Conservation (phyloP, 1,140 invertebrate species). For the Periplaneta americana region DNA sequence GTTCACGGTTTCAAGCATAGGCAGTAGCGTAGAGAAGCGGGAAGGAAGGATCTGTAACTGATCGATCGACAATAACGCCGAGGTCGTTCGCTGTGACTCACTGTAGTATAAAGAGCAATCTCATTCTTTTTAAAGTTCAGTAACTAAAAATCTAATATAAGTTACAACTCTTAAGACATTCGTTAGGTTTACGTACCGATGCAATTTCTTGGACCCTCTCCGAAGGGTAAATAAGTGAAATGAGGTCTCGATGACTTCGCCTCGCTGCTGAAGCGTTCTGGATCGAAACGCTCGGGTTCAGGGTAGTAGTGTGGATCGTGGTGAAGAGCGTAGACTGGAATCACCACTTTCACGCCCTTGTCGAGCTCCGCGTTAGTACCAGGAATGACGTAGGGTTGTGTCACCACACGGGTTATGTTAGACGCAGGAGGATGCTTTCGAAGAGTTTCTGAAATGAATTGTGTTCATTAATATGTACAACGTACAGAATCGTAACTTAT, state of each 20-base stretch:
- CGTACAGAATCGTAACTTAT: too few species aligned
- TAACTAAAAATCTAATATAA: too few species aligned
- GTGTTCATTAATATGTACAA: too few species aligned
- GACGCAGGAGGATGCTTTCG: conserved; percentile 34
- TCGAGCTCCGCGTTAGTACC: conserved; percentile 17
- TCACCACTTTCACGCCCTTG: conserved; percentile 43
- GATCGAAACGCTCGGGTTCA: conserved; percentile 56
- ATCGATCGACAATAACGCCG: too few species aligned
- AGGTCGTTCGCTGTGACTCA: too few species aligned
- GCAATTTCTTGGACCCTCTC: conserved; percentile 26
- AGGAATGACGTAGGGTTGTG: conserved; percentile 29
- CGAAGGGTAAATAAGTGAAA: conserved; percentile 30
- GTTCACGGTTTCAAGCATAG: too few species aligned
- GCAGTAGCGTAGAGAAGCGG: too few species aligned
- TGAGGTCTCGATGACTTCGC: conserved; percentile 20
- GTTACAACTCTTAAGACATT: too few species aligned
- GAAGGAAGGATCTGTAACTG: too few species aligned
- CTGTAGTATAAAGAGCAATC: too few species aligned
- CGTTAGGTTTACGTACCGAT: conserved; percentile 21
- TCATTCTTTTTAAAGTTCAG: too few species aligned
- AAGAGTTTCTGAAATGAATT: conserved; percentile 39
- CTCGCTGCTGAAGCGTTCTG: conserved; percentile 36
- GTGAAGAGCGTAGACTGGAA: conserved; percentile 58
- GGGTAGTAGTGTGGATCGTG: conserved; percentile 57
- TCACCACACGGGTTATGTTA: conserved; percentile 25